Base-by-base conservation (phyloP, 2,797 vertebrate species). In the Smutsia temminckii region DNA sequence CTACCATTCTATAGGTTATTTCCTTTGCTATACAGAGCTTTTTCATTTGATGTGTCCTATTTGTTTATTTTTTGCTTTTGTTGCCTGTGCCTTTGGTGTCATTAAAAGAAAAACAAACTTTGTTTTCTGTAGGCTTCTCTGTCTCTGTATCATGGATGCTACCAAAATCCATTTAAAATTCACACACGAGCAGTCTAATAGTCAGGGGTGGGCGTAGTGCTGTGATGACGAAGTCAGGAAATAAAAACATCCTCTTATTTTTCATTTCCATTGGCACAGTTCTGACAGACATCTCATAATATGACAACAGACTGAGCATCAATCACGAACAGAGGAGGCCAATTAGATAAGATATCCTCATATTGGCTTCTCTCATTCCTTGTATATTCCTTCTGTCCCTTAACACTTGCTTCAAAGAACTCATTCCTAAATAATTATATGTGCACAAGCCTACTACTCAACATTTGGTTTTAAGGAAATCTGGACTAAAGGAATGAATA, bases 121-220 rank as follows among this genome's bases (percentile, higher is more conserved):
- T 40, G 3, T 53, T 72, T 66, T 89, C 8, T 89, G 27, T 57
- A 49, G 80, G 2, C 4, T 51, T 79, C 13, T 61, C 49, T 57
- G 20, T 53, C 27, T 75, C 6, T 20, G 18, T n/a, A 34, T 37
- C 12, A 59, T 29, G 29, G 20, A 59, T 80, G 16, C 2, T 16
- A 37, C 6, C 57, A 34, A 7, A 51, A 40, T 6, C 3, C 20
- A 7, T 34, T 85, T 64, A 17, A 57, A 78, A 57, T 59, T 89
- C 25, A 68, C 20, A 59, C 40, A 23, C 32, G 16, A 66, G 2
- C 18, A 53, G 27, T 84, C 68, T 55, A 37, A 63, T 64, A 42
- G 32, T 66, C 42, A 46, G 6, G 2, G 2, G 6, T 16, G 0
- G 4, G 3, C 29, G 25, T 27, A 61, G 27, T 66, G n/a, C 23